Percentiles rank a stretch among this genome's conserved stretches.
These are phyloP conservation scores for Cydia splendana DNA, from an alignment of 1,140 invertebrate genomes.

Conservation along the genomic window DNA sequence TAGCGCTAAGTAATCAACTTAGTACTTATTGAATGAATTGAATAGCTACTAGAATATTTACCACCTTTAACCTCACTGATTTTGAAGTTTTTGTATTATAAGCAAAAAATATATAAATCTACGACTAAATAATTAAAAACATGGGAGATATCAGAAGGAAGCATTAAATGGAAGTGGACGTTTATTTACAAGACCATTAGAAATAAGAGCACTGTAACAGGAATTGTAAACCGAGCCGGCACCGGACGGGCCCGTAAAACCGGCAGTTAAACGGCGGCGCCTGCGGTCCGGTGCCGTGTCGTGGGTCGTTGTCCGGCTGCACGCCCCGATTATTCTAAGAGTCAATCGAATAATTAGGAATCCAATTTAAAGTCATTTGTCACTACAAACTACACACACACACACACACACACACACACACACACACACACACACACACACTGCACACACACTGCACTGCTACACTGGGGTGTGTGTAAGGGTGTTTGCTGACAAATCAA, in stretches of 20 bases:
- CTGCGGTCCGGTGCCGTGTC: constrained; percentile 44
- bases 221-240: constrained; percentile 67
- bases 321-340: neutral
- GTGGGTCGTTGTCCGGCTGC: neutral
- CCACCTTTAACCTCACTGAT: too few relatives aligned
- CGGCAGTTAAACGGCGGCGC: constrained; percentile 58
- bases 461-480: too few relatives aligned
- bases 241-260: constrained; percentile 58
- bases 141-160: neutral
- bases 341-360: neutral
- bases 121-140: constrained; percentile 33
- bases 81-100: too few relatives aligned
- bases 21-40: too few relatives aligned
- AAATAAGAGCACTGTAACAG: constrained; percentile 67
- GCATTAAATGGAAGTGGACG: constrained; percentile 39
- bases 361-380: too few relatives aligned
- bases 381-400: too few relatives aligned
- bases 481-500: too few relatives aligned
- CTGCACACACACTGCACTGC: too few relatives aligned
- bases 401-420: too few relatives aligned
- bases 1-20: too few relatives aligned
- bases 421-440: too few relatives aligned
- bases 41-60: too few relatives aligned
- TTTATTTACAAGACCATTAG: constrained; percentile 67
- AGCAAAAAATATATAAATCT: neutral